Conservation (phyloP, 1,140 invertebrate species). For the Zaprionus ghesquierei region DNA sequence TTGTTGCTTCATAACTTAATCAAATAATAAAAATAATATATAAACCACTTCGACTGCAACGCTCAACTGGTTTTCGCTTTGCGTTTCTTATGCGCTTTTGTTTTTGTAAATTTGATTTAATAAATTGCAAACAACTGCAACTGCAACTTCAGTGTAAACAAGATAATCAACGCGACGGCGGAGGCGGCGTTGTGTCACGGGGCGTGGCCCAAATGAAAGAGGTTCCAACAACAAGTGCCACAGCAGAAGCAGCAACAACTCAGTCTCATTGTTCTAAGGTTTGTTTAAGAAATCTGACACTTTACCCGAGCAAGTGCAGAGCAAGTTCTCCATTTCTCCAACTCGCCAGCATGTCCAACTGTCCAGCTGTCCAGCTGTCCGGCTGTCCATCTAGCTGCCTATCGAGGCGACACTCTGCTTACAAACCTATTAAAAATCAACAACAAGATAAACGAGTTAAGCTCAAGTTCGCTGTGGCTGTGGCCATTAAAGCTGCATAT, state of each 20-base stretch:
- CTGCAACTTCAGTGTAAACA: slow-evolving; percentile 67
- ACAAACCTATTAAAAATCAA: slow-evolving; percentile 28
- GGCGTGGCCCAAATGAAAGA: slow-evolving; percentile 6
- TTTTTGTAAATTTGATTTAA: slow-evolving; percentile 69
- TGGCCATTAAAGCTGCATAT: slow-evolving; percentile 1
- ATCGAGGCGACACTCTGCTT: slow-evolving; percentile 20
- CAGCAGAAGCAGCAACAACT: not conserved
- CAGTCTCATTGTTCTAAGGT: slow-evolving; percentile 69
- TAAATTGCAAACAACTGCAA: slow-evolving; percentile 61
- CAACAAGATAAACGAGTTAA: slow-evolving; percentile 13
- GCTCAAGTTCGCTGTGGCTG: slow-evolving; percentile 3
- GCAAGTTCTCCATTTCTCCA: slow-evolving; percentile 26
- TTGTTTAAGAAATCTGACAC: slow-evolving; percentile 69
- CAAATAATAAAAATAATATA: slow-evolving; percentile 69
- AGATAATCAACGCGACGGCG: slow-evolving; percentile 70
- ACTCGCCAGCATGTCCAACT: too few species aligned
- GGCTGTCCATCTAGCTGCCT: not conserved
- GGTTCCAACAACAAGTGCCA: too few species aligned
- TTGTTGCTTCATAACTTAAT: slow-evolving; percentile 64
- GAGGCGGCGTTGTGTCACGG: slow-evolving; percentile 16
- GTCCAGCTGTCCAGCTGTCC: not conserved
- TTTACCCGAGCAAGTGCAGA: slow-evolving; percentile 42
- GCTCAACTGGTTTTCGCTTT: slow-evolving; percentile 55
- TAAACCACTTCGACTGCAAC: slow-evolving; percentile 39
- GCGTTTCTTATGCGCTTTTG: slow-evolving; percentile 15